phyloP scores from a whole-genome alignment of 2,888 invertebrate genomes.

The Embidobia sp. region DNA sequence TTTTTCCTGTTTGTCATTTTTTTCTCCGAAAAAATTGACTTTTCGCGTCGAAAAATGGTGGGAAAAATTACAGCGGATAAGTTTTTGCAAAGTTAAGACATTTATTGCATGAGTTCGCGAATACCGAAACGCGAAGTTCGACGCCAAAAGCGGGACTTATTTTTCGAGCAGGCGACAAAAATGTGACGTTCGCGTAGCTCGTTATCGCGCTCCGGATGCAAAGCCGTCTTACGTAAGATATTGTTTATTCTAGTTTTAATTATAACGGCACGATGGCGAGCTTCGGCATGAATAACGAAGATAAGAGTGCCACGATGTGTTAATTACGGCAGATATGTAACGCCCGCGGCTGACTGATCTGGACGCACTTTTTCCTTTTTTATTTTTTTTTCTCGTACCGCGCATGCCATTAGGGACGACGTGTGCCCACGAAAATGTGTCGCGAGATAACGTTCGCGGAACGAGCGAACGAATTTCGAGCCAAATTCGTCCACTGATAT shows the following conservation, averaged over 20 bases:
- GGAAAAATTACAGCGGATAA: too few relatives aligned
- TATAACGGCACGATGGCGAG: constrained; percentile 19
- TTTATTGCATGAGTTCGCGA: too few relatives aligned
- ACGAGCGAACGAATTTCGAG: constrained; percentile 7
- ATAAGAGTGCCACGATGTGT: constrained; percentile 17
- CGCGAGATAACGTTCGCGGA: not conserved
- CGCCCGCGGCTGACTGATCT: constrained; percentile 1
- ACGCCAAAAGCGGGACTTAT: too few relatives aligned
- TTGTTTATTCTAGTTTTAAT: constrained; percentile 24
- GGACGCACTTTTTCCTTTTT: not conserved
- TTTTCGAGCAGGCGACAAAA: not conserved
- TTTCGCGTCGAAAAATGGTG: too few relatives aligned
- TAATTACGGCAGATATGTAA: too few relatives aligned
- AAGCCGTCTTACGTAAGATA: constrained; percentile 15
- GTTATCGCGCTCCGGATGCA: constrained; percentile 1
- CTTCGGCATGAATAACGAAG: constrained; percentile 34
- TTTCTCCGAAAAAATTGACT: too few relatives aligned
- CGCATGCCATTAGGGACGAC: too few relatives aligned
- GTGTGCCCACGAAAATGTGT: not conserved
- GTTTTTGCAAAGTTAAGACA: too few relatives aligned
- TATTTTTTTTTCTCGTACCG: too few relatives aligned
- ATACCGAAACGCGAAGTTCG: too few relatives aligned
- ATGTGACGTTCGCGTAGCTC: not conserved
- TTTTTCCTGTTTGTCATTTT: too few relatives aligned
- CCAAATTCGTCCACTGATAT: not conserved